Conservation (phyloP, 2,888 invertebrate species). For the Drosophila mimica region DNA sequence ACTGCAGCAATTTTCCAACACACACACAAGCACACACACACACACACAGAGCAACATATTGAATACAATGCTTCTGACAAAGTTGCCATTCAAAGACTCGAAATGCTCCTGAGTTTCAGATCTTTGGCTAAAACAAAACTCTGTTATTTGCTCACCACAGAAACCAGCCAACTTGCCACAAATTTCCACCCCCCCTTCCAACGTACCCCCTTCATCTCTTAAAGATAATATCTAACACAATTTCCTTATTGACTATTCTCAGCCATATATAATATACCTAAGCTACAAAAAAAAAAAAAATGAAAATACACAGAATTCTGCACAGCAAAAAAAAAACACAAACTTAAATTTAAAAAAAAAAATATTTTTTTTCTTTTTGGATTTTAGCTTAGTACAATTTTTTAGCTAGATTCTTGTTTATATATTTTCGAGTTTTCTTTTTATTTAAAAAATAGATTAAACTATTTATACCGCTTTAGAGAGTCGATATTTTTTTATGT, state of each 20-base stretch:
- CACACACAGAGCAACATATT: neutral
- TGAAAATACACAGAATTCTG: neutral
- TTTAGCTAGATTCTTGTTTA: neutral
- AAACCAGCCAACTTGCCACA: neutral
- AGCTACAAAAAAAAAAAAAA: neutral
- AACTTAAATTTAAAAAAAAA: neutral
- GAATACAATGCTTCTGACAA: conserved; percentile 24
- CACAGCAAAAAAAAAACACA: neutral
- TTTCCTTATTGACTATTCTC: conserved; percentile 43
- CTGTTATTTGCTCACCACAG: conserved; percentile 51
- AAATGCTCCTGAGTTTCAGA: conserved; percentile 24
- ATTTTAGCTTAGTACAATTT: neutral
- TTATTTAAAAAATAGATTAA: too few species aligned
- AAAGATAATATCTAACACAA: conserved; percentile 20
- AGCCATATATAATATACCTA: conserved; percentile 17
- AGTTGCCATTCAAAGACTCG: conserved; percentile 20
- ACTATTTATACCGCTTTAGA: too few species aligned
- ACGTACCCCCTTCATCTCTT: too few species aligned
- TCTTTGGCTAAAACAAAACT: conserved; percentile 63
- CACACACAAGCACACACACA: conserved; percentile 7
- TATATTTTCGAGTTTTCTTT: too few species aligned
- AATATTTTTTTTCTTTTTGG: neutral
- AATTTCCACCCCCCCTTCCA: neutral
- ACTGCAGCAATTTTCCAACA: conserved; percentile 44
- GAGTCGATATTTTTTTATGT: too few species aligned